These are phyloP conservation scores for Meandrusa payeni DNA, from an alignment of 2,888 invertebrate genomes.

Conservation along the genomic window DNA sequence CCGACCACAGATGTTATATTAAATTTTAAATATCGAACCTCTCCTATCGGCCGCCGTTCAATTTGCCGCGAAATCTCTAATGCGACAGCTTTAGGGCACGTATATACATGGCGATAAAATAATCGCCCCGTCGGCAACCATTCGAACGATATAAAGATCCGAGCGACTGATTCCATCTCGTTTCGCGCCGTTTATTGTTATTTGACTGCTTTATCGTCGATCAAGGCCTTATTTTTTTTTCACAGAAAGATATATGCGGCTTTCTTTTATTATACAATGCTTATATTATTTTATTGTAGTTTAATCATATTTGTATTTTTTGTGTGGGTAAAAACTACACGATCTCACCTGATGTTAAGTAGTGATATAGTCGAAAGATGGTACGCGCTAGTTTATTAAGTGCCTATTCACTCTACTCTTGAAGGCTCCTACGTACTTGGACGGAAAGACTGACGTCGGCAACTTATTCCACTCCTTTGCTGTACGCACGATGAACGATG, in stretches of 20 bases:
- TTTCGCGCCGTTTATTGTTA: conserved; percentile 24
- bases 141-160: conserved; percentile 22
- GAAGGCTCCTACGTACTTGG: too few species aligned
- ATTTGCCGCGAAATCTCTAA: conserved; percentile 61
- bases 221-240: conserved; percentile 18
- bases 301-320: too few species aligned
- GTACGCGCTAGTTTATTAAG: too few species aligned
- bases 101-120: conserved; percentile 27
- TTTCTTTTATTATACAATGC: background rate
- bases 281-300: too few species aligned
- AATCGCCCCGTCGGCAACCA: conserved; percentile 19
- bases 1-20: conserved; percentile 67
- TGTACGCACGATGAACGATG: too few species aligned
- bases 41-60: conserved; percentile 46
- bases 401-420: too few species aligned
- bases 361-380: too few species aligned
- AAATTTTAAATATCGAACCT: conserved; percentile 77
- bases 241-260: background rate
- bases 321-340: too few species aligned
- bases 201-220: conserved; percentile 23
- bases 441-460: too few species aligned
- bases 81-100: conserved; percentile 39
- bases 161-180: conserved; percentile 22
- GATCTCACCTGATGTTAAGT: too few species aligned
- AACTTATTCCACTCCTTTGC: too few species aligned